Evolutionary conservation across 1,140 invertebrate genomes (phyloP), one percentile per base, ranked within the genome.

Genomic region (Monomorium pharaonis): DNA sequence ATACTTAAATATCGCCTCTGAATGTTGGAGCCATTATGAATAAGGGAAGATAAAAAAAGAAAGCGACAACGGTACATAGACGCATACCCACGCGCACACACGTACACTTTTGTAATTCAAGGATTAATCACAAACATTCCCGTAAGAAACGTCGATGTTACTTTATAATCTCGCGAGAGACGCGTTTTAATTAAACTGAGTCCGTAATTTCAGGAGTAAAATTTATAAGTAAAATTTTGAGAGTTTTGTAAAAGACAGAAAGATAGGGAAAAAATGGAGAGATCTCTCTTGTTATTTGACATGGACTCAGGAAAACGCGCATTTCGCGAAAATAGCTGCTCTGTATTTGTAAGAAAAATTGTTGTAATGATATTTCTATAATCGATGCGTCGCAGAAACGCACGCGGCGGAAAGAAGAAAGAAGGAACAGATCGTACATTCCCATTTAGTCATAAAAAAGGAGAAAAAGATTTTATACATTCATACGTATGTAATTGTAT

Each of bases 391-490:
- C 77, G 54, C 21, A 51, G 47, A 27, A 10, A 67, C 24, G 42
- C 12, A 30, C 14, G 42, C 30, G 18, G 69, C 37, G 27, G 54
- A 27, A 42, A 47, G n/a, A 56, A 81, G 24, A 54, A 67, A 54
- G 30, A 75, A 69, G 33, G 27, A 69, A 85, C 88, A 88, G 90
- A 90, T 91, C 90, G 89, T 91, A 91, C 91, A 92, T 92, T 91
- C 89, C 87, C 90, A 87, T 92, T 93, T 93, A 92, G 92, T 92
- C 91, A 86, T 93, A 93, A 88, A 85, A 44, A 44, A 67, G 44
- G 21, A 1, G 2, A 33, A 33, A 37, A 47, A 86, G 86, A 91
- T 94, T 94, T 94, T 94, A 94, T 94, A 94, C 94, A 94, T 94
- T 94, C 93, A 91, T 94, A 94, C 91, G 88, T 93, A 92, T 83